Base-by-base conservation (phyloP, 1,140 invertebrate genomes). In the Heliconius himera region DNA sequence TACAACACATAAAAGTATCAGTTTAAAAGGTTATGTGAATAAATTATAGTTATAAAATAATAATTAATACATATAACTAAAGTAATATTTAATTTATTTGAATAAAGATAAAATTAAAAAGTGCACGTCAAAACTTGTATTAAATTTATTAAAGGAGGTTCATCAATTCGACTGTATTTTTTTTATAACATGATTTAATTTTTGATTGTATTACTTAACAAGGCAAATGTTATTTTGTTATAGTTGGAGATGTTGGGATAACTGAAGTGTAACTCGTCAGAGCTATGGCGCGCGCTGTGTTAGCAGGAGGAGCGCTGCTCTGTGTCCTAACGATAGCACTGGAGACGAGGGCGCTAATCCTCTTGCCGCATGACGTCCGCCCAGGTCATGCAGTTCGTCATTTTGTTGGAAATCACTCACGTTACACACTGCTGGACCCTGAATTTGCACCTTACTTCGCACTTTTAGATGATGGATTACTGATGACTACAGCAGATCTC, bases 401-500 rank as follows among this genome's bases (percentile, higher is more conserved):
- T 87, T 97, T 98, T 86, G 91, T 85, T 79, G 92, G 94, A 56
- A 93, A 95, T 77, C 93, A 95, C 82, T 95, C 96, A 41, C 95
- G 95, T 51, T 97, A 96, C 89, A 96, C 95, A 26, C 93, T 98
- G 18, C 89, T 98, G 82, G 97, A 98, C 82, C 97, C 96, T 29
- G 97, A 96, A 70, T 97, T 96, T 90, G 97, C 97, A 16, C 96
- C 97, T 73, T 98, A 97, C 88, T 99, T 99, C 89, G 97, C 98
- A 1, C 96, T 98, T 46, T 95, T 99, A n/a, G 96, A 97, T 73
- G 97, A 98, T 91, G 98, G 98, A 33, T 96, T 98, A 70, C 96
- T 99, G 11, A 98, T 98, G 98, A 98, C 98, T 22, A 98, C 98
- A 3, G 96, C 97, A 3, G 97, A 98, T 84, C 94, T 98, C 6